These are phyloP conservation scores for Hyposmocoma kahamanoa DNA, from an alignment of 1,140 invertebrate genomes.

Conservation along the genomic window DNA sequence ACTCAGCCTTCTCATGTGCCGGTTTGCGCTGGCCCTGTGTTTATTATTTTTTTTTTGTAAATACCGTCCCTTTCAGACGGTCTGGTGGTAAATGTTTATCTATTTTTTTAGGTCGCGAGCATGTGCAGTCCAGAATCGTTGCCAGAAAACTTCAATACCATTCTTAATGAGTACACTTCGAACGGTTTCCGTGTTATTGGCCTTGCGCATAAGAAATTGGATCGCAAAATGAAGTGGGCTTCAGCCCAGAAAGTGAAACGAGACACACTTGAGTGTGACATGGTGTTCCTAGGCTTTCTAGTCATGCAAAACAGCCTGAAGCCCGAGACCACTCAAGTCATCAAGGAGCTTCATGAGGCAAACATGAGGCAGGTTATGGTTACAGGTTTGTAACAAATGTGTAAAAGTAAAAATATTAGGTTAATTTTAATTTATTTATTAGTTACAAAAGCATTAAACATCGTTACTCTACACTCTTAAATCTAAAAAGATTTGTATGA, in stretches of 20 bases:
- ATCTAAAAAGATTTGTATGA: too few relatives aligned
- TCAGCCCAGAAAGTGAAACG: slow-evolving; percentile 75
- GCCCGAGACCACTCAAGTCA: slow-evolving; percentile 85
- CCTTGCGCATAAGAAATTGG: slow-evolving; percentile 81
- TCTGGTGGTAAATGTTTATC: too few relatives aligned
- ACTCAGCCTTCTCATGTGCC: too few relatives aligned
- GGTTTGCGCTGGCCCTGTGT: too few relatives aligned
- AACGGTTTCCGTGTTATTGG: slow-evolving; percentile 93
- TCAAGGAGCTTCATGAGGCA: slow-evolving; percentile 83
- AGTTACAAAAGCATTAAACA: too few relatives aligned
- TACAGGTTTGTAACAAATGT: slow-evolving; percentile 86
- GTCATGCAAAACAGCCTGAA: slow-evolving; percentile 94
- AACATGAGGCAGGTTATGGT: slow-evolving; percentile 94
- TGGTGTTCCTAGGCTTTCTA: slow-evolving; percentile 90
- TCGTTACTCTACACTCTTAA: too few relatives aligned
- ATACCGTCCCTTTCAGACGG: too few relatives aligned
- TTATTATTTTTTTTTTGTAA: too few relatives aligned
- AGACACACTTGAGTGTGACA: slow-evolving; percentile 83
- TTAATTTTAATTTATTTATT: too few relatives aligned
- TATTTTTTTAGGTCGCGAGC: slow-evolving; percentile 49
- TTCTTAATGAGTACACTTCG: slow-evolving; percentile 87
- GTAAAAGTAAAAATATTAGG: too few relatives aligned
- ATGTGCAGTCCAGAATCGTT: slow-evolving; percentile 72
- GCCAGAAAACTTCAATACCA: slow-evolving; percentile 81
- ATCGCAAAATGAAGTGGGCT: slow-evolving; percentile 76